Evolutionary conservation across 2,888 invertebrate genomes (phyloP).

Genomic region (Capitulum mitella): DNA sequence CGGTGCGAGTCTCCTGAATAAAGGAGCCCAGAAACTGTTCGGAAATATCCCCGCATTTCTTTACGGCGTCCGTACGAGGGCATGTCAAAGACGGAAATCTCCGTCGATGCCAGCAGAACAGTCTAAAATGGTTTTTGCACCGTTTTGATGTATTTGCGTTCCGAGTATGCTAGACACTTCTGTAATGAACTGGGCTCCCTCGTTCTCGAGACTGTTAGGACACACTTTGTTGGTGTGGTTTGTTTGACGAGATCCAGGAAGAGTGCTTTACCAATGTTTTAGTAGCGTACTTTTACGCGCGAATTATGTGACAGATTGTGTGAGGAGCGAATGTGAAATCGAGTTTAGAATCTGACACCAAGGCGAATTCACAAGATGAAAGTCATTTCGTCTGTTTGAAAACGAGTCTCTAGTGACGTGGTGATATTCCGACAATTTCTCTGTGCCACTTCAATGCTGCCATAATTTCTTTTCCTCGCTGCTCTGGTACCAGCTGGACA

Average conservation of each 20-base stretch:
- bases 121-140: not conserved
- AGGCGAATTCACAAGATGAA: no score
- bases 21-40: not conserved
- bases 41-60: not conserved
- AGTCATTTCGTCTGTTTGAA: no score
- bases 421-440: no score
- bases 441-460: no score
- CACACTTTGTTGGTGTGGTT: not conserved
- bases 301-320: not conserved
- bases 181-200: slow-evolving; percentile 7
- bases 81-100: no score
- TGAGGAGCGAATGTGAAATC: no score
- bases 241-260: not conserved
- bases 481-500: no score
- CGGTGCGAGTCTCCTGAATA: not conserved
- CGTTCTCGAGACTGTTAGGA: not conserved
- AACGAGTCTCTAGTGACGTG: no score
- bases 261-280: not conserved
- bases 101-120: no score
- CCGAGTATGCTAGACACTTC: not conserved
- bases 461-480: no score
- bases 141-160: not conserved
- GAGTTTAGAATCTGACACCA: no score
- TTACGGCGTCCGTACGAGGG: no score
- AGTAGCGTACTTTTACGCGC: not conserved